Evolutionary conservation across 2,888 invertebrate genomes (phyloP).

Genomic region (Pantelozetes paolii): DNA sequence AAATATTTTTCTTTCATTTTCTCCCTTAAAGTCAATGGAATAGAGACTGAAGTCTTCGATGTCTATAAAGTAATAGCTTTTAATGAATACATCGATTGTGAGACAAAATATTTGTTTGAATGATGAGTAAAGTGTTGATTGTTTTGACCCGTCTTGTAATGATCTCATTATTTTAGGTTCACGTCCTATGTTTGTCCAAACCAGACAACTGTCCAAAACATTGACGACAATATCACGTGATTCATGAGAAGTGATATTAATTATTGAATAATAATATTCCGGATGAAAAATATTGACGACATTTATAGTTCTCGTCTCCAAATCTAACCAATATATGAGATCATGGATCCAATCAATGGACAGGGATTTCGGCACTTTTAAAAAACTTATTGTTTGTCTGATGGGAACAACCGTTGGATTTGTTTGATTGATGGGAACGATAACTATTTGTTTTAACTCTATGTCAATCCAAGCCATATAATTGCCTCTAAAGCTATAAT

Average conservation of each 20-base stretch:
- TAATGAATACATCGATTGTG: conserved; percentile 14
- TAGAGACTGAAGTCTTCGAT: neutral
- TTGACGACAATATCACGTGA: neutral
- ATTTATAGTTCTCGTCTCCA: conserved; percentile 11
- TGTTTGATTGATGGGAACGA: neutral
- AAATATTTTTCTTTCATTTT: conserved; percentile 4
- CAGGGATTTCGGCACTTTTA: neutral
- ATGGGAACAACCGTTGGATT: neutral
- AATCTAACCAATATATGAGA: conserved; percentile 7
- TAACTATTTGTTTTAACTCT: neutral
- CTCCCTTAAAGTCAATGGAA: conserved; percentile 2
- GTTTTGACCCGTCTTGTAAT: conserved; percentile 22
- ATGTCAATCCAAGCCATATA: conserved; percentile 10
- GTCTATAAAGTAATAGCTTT: conserved; percentile 12
- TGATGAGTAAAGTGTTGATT: neutral
- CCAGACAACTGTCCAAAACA: neutral
- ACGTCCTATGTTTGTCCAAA: neutral
- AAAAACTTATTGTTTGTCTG: neutral
- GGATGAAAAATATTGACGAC: neutral
- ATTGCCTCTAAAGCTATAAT: conserved; percentile 5
- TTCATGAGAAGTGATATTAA: neutral
- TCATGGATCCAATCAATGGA: conserved; percentile 4
- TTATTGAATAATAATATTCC: neutral
- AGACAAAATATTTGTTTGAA: neutral
- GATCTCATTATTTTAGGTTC: neutral